A percentile compares a stretch with the other conserved stretches of the same genome.
phyloP scores from a whole-genome alignment of 2,888 invertebrate species.

The Zhuqinia jingwanae region DNA sequence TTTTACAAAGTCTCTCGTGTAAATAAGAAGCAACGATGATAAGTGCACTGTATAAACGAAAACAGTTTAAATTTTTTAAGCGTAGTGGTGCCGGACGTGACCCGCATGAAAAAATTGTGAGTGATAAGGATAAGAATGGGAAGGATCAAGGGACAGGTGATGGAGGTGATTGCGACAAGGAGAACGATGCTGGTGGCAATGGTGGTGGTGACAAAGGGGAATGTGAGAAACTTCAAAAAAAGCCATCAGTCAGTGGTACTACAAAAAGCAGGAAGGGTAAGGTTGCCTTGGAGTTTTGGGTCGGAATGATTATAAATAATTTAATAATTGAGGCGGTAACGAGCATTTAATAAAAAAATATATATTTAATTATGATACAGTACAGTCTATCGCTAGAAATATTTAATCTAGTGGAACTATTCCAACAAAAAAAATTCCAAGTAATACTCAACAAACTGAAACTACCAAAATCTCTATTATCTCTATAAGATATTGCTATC shows the following conservation, averaged over 20 bases:
- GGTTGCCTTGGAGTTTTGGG: no score
- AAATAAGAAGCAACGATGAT: conserved; percentile 27
- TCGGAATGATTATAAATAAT: no score
- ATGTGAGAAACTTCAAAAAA: background rate
- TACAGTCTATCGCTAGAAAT: no score
- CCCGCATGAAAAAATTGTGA: background rate
- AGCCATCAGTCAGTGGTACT: no score
- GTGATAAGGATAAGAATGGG: background rate
- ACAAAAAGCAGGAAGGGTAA: no score
- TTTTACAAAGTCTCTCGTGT: background rate
- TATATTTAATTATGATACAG: no score
- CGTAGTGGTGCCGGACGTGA: conserved; percentile 1
- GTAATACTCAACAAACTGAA: no score
- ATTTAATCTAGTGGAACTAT: no score
- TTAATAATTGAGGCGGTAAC: conserved; percentile 25
- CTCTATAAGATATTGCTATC: no score
- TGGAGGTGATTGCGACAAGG: background rate
- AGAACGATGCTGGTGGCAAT: background rate
- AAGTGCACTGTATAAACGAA: conserved; percentile 30
- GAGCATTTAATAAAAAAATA: no score
- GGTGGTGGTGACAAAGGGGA: background rate
- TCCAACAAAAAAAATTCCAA: no score
- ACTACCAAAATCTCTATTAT: no score
- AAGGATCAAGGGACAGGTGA: background rate
- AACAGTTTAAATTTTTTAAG: conserved; percentile 38